These are phyloP conservation scores for Polietes domitor DNA, from an alignment of 2,888 invertebrate genomes.

Conservation along the genomic window DNA sequence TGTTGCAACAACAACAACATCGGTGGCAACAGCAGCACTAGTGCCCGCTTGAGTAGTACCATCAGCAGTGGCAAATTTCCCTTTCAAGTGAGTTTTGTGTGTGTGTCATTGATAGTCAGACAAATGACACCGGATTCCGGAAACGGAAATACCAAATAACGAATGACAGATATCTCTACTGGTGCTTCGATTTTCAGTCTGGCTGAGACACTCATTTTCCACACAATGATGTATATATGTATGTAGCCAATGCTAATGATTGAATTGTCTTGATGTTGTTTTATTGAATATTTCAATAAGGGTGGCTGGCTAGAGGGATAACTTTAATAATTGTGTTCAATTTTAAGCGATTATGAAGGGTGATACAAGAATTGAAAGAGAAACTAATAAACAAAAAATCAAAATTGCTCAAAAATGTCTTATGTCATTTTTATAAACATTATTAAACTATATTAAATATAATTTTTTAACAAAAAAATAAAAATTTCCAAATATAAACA, in stretches of 20 bases:
- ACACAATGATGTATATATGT: background rate
- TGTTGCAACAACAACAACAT: conserved; percentile 52
- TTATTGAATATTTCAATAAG: background rate
- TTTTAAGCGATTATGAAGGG: too few species aligned
- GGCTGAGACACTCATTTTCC: background rate
- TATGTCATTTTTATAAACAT: too few species aligned
- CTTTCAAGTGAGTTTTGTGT: conserved; percentile 8
- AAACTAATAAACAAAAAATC: too few species aligned
- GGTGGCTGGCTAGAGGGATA: background rate
- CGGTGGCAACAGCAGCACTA: conserved; percentile 2
- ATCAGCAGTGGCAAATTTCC: conserved; percentile 18
- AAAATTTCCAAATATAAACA: too few species aligned
- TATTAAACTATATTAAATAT: too few species aligned
- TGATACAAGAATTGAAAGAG: too few species aligned
- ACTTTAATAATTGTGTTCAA: background rate
- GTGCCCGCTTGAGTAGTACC: background rate
- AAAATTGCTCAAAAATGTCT: too few species aligned
- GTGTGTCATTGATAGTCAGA: conserved; percentile 58
- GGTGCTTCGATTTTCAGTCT: conserved; percentile 28
- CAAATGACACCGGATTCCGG: conserved; percentile 67
- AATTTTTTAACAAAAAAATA: too few species aligned
- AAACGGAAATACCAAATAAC: conserved; percentile 65
- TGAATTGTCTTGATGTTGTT: conserved; percentile 37
- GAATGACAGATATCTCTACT: conserved; percentile 60
- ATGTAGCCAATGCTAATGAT: conserved; percentile 24